Conservation (phyloP, 2,113 vertebrate genomes). For the Pluvialis apricaria region DNA sequence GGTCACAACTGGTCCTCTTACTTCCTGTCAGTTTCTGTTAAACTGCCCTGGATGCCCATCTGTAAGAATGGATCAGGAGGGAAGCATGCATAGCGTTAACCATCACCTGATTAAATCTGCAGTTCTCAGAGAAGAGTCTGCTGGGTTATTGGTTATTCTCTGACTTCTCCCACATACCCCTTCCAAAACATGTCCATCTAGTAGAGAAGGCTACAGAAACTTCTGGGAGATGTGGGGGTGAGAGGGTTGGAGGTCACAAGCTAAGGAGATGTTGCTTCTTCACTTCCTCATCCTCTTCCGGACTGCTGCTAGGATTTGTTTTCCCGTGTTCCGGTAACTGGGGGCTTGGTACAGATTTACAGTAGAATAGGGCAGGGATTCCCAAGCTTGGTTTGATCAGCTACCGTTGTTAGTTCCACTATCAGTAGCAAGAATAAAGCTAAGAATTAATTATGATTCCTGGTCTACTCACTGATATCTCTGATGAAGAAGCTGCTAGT, state of each 20-base stretch:
- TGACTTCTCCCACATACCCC: background rate
- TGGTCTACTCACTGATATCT: slow-evolving; percentile 69
- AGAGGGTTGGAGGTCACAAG: background rate
- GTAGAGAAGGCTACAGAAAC: background rate
- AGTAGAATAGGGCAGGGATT: slow-evolving; percentile 18
- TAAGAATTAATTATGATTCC: background rate
- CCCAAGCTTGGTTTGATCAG: background rate
- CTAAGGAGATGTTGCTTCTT: background rate
- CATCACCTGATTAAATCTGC: background rate
- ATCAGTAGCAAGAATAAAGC: background rate
- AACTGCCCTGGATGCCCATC: background rate
- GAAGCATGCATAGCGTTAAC: background rate
- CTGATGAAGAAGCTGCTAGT: slow-evolving; percentile 74
- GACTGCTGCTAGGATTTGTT: background rate
- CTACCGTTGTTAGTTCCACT: background rate
- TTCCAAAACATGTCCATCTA: background rate
- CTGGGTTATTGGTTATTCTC: background rate
- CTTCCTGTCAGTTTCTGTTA: background rate
- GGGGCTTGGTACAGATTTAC: background rate
- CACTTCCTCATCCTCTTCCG: slow-evolving; percentile 14
- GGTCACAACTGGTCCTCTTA: background rate
- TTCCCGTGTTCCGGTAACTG: slow-evolving; percentile 22
- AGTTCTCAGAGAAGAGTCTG: background rate
- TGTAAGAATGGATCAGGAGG: background rate
- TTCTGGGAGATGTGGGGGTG: background rate